These are phyloP conservation scores for Spea hammondii DNA, from an alignment of 2,797 vertebrate species.

Conservation along the genomic window DNA sequence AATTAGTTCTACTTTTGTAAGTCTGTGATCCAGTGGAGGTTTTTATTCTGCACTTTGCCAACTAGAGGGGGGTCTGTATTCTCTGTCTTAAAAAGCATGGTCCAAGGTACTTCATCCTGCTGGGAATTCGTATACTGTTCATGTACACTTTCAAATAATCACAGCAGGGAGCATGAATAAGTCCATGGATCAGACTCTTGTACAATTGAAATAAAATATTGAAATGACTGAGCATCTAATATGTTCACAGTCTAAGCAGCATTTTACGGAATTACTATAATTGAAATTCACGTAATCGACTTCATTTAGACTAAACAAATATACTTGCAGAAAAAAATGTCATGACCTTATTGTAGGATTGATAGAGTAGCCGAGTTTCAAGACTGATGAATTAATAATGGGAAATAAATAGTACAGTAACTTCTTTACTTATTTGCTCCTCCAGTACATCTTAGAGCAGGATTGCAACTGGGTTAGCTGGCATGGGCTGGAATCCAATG, in stretches of 20 bases:
- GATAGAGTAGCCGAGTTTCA: too few species aligned
- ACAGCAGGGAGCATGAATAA: constrained; percentile 37
- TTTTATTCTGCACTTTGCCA: constrained; percentile 25
- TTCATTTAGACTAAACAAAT: too few species aligned
- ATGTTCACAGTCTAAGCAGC: constrained; percentile 6
- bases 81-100: constrained; percentile 41
- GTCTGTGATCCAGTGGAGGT: constrained; percentile 16
- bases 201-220: constrained; percentile 24
- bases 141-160: constrained; percentile 24
- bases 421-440: too few species aligned
- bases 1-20: constrained; percentile 13
- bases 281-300: not conserved
- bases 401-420: too few species aligned
- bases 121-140: constrained; percentile 39
- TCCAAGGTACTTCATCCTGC: constrained; percentile 34
- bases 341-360: too few species aligned
- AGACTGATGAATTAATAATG: too few species aligned
- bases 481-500: too few species aligned
- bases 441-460: too few species aligned
- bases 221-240: constrained; percentile 18
- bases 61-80: constrained; percentile 34
- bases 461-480: too few species aligned
- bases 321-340: too few species aligned
- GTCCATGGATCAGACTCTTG: constrained; percentile 23
- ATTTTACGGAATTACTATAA: constrained; percentile 13